Conservation (phyloP, 2,113 vertebrate genomes). For the Tyto alba region DNA sequence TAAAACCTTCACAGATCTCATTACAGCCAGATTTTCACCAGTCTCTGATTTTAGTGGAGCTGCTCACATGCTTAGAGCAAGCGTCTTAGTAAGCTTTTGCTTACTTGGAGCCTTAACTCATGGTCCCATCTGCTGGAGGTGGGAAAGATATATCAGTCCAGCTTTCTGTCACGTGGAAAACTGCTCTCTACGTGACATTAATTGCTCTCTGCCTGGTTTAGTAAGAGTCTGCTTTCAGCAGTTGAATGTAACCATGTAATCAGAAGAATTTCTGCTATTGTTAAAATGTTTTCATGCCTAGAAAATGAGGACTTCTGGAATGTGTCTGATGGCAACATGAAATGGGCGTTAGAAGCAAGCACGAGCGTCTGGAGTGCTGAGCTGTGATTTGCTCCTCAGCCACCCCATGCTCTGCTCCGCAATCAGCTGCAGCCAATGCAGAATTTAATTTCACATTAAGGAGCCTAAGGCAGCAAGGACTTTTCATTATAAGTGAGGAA, state of each 20-base stretch:
- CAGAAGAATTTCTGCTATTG: slow-evolving; percentile 41
- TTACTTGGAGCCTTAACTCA: slow-evolving; percentile 14
- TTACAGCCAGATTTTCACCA: not conserved
- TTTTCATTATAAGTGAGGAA: not conserved
- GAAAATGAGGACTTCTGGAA: slow-evolving; percentile 37
- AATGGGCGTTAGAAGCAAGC: not conserved
- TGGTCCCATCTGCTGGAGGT: slow-evolving; percentile 12
- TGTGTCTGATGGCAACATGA: not conserved
- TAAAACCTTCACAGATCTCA: not conserved
- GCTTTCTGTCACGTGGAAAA: slow-evolving; percentile 8
- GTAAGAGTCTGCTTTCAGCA: slow-evolving; percentile 42
- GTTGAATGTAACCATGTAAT: slow-evolving; percentile 27
- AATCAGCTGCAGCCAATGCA: not conserved
- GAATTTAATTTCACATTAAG: not conserved
- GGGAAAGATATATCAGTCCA: not conserved
- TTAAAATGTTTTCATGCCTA: slow-evolving; percentile 31
- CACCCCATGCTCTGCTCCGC: not conserved
- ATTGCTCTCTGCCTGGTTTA: slow-evolving; percentile 31
- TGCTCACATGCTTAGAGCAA: not conserved
- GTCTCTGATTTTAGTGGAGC: not conserved
- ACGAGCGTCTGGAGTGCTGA: not conserved
- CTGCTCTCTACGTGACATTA: slow-evolving; percentile 33
- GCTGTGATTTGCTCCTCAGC: not conserved
- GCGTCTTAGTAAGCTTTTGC: not conserved
- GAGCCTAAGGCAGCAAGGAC: not conserved